Evolutionary conservation across 30 jellyfish, hydroid and myxozoan genomes (phyloP).

Genomic region (Phacellophora camtschatica): DNA sequence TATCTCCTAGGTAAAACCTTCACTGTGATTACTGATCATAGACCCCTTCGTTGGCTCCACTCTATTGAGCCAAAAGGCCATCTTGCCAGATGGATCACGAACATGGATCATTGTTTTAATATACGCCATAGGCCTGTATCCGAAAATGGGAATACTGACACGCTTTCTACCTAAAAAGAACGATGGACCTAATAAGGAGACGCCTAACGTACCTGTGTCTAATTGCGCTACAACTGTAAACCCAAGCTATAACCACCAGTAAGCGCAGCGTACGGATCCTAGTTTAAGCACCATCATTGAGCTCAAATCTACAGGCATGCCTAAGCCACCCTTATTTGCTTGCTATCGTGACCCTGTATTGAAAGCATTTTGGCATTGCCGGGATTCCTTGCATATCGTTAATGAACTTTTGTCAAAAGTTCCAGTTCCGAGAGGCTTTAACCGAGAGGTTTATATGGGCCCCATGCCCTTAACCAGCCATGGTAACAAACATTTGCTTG

Average conservation of each 20-base stretch:
- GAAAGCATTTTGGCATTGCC: constrained; percentile 42
- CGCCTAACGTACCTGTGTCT: neutral
- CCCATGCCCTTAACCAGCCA: constrained; percentile 60
- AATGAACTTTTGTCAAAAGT: constrained; percentile 37
- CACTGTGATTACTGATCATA: constrained; percentile 53
- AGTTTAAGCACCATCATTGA: neutral
- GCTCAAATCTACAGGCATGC: constrained; percentile 1
- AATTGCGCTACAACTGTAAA: constrained; percentile 17
- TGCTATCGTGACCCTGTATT: constrained; percentile 16
- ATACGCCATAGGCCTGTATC: constrained; percentile 27
- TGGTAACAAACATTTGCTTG: constrained; percentile 63
- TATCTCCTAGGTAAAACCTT: constrained; percentile 32
- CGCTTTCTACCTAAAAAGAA: constrained; percentile 9
- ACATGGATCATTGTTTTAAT: constrained; percentile 7
- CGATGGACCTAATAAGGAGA: neutral
- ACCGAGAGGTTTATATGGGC: constrained; percentile 57
- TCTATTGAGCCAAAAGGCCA: constrained; percentile 53
- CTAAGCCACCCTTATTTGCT: constrained; percentile 27
- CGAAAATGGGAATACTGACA: constrained; percentile 60
- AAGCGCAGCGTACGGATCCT: neutral
- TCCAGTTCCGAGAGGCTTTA: constrained; percentile 38
- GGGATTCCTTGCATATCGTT: constrained; percentile 2
- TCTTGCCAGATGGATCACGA: constrained; percentile 64
- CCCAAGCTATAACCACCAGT: neutral
- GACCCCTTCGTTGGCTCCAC: constrained; percentile 57